A percentile compares a stretch with the other conserved stretches of the same genome.
Evolutionary conservation across 2,888 invertebrate species (phyloP).

Genomic region (Dynastes maya): DNA sequence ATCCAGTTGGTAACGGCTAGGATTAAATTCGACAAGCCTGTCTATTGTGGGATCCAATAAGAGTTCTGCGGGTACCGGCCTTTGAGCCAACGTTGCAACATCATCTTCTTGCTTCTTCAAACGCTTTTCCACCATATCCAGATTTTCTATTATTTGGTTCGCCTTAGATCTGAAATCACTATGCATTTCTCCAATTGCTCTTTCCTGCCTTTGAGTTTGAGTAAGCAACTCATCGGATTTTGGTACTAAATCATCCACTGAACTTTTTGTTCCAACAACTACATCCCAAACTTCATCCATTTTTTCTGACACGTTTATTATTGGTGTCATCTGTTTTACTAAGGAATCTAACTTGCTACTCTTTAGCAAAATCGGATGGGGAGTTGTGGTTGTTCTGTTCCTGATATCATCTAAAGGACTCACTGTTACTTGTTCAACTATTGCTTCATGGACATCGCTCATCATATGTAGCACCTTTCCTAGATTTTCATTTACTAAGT

Average conservation of each 20-base stretch:
- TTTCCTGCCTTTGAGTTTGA: slow-evolving; percentile 89
- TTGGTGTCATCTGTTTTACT: slow-evolving; percentile 87
- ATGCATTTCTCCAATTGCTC: slow-evolving; percentile 90
- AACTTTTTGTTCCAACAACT: slow-evolving; percentile 90
- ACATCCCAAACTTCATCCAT: slow-evolving; percentile 95
- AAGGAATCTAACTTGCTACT: slow-evolving; percentile 86
- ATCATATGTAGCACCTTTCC: slow-evolving; percentile 86
- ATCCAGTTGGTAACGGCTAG: slow-evolving; percentile 75
- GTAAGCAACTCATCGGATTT: slow-evolving; percentile 90
- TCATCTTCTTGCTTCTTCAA: slow-evolving; percentile 90
- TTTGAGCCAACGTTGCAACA: slow-evolving; percentile 83
- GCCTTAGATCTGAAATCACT: slow-evolving; percentile 84
- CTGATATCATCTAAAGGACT: slow-evolving; percentile 60
- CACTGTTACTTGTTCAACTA: slow-evolving; percentile 80
- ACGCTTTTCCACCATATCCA: slow-evolving; percentile 88
- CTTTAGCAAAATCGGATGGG: slow-evolving; percentile 75
- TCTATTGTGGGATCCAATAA: slow-evolving; percentile 85
- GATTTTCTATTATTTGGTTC: slow-evolving; percentile 89
- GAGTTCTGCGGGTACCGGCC: slow-evolving; percentile 83
- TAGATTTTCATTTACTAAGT: slow-evolving; percentile 86
- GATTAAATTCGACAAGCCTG: slow-evolving; percentile 84
- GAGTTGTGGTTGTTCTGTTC: slow-evolving; percentile 75
- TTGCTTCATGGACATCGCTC: slow-evolving; percentile 86
- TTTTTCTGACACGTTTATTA: slow-evolving; percentile 89
- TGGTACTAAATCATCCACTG: slow-evolving; percentile 88